Evolutionary conservation across 2,888 invertebrate genomes (phyloP).

Genomic region (Cryptophagus acutangulus): DNA sequence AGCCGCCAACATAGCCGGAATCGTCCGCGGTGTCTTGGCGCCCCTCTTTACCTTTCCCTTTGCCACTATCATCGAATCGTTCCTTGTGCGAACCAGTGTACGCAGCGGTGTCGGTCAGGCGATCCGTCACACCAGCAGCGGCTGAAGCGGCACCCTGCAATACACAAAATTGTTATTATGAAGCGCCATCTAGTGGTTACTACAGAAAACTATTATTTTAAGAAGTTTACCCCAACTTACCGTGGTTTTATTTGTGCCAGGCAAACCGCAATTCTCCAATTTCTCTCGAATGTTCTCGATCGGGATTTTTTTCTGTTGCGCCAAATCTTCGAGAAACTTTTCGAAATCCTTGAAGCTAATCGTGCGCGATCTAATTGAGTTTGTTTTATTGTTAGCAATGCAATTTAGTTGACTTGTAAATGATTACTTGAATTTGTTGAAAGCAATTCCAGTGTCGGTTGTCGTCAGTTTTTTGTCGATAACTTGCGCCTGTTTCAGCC

Average conservation of each 20-base stretch:
- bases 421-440: conserved; percentile 76
- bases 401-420: background rate
- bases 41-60: conserved; percentile 81
- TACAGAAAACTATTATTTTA: too few species aligned
- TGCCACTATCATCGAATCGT: conserved; percentile 75
- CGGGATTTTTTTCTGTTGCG: conserved; percentile 13
- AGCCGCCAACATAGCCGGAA: conserved; percentile 76
- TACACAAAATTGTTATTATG: too few species aligned
- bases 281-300: conserved; percentile 14
- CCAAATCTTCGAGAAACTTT: conserved; percentile 20
- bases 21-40: conserved; percentile 68
- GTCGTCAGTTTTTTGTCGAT: conserved; percentile 70
- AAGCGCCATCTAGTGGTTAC: too few species aligned
- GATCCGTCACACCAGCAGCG: conserved; percentile 65
- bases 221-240: too few species aligned
- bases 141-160: too few species aligned
- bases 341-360: conserved; percentile 13
- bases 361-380: conserved; percentile 11
- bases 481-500: conserved; percentile 88
- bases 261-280: conserved; percentile 15
- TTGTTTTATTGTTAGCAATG: background rate
- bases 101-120: conserved; percentile 74
- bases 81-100: conserved; percentile 83
- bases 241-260: conserved; percentile 10
- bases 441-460: conserved; percentile 85